A percentile compares a stretch with the other conserved stretches of the same genome.
Evolutionary conservation across 2,888 invertebrate species (phyloP).

Genomic region (Crossocerus cetratus): DNA sequence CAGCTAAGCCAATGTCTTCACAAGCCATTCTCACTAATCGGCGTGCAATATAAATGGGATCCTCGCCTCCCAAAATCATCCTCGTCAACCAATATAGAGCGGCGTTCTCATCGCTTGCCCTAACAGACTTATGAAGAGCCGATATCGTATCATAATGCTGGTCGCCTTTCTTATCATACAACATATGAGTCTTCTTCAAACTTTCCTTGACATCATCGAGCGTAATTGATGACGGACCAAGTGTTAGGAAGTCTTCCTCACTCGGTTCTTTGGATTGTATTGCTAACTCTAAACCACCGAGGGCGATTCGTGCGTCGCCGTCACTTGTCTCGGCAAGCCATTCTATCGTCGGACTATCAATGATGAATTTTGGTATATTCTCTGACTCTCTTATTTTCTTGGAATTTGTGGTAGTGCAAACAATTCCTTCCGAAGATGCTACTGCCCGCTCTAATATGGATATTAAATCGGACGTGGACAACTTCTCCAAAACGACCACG

Average conservation of each 20-base stretch:
- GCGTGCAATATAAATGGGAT: conserved; percentile 87
- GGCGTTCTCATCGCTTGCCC: conserved; percentile 89
- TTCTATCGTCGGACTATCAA: conserved; percentile 81
- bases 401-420: conserved; percentile 34
- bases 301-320: conserved; percentile 89
- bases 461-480: conserved; percentile 80
- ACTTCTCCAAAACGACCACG: conserved; percentile 86
- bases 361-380: conserved; percentile 64
- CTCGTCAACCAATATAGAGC: conserved; percentile 90
- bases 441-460: conserved; percentile 82
- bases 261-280: conserved; percentile 79
- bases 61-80: conserved; percentile 88
- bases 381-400: neutral
- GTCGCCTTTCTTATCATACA: conserved; percentile 89
- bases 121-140: conserved; percentile 89
- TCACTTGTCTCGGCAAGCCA: conserved; percentile 88
- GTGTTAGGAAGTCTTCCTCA: conserved; percentile 48
- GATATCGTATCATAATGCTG: conserved; percentile 91
- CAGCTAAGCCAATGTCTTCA: conserved; percentile 86
- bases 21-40: conserved; percentile 86
- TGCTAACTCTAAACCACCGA: conserved; percentile 86
- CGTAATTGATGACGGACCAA: conserved; percentile 78
- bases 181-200: conserved; percentile 86
- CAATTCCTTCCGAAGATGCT: conserved; percentile 69
- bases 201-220: conserved; percentile 85